Base-by-base conservation (phyloP, 1,140 invertebrate genomes). In the Kradibia gibbosae region DNA sequence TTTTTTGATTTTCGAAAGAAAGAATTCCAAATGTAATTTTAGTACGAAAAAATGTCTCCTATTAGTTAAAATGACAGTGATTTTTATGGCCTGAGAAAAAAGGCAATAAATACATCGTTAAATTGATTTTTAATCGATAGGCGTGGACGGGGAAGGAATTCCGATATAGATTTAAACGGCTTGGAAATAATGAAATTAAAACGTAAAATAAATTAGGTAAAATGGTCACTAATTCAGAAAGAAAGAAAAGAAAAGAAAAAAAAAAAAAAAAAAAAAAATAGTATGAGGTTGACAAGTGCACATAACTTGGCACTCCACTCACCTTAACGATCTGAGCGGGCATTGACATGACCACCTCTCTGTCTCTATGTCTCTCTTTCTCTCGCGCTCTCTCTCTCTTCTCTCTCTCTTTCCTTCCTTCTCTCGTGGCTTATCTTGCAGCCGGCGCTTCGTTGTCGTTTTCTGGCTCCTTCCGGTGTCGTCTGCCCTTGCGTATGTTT, bases 401-500 rank as follows among this genome's bases (percentile, higher is more conserved):
- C 50, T 76, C 70, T 71, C 65, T 77, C 50, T 77, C 80, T 71
- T 28, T 62, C 81, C 60, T 36, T 57, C 34, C 25, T 82, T 80
- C 73, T 65, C 75, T 57, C 78, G 65, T 71, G 67, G 70, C 79
- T 85, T 48, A 53, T 45, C 17, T 4, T 34, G 15, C 34, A 39
- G 39, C 50, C 31, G 34, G 42, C 50, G 22, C n/a, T 45, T 70
- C 48, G 55, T 70, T 74, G 57, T 81, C 80, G 82, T 74, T 62
- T 81, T 76, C 73, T 74, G 80, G 62, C 45, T 34, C 67, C 42
- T 82, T 78, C 75, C 75, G 80, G 25, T 60, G 67, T 39, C 90
- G 89, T 88, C 90, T 90, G 85, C 90, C 90, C 80, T 91, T 91
- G n/a, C 90, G 87, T 84, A 91, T 91, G 84, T 91, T 87, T 83